Evolutionary conservation across 2,797 vertebrate genomes (phyloP), one percentile per base, ranked within the genome.

Genomic region (Hypotaenidia okinawae): DNA sequence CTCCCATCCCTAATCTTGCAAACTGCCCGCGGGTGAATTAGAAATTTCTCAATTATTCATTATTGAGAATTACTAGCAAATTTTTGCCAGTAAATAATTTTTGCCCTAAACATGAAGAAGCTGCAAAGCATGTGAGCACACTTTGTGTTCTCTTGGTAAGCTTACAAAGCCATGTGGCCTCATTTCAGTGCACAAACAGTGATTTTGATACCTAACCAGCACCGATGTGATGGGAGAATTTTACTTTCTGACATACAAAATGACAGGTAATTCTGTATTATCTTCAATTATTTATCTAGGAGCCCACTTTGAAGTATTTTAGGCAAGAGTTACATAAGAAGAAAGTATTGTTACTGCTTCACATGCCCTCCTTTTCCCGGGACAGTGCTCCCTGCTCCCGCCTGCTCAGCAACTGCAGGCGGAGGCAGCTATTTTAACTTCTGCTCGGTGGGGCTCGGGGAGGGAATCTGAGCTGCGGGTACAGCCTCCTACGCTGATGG

Each of bases 251-350:
- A 89, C 87, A 72, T 25, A 39, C 37, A 52, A 77, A 95, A 89
- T 96, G 41, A 87, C 88, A 95, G 90, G 54, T 85, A 78, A 92
- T 93, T 94, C 88, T 68, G 57, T 27, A 64, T 92, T 83, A 90
- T 66, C 88, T 90, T 97, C 82, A 90, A 87, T 97, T 96, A 97
- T 96, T 96, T 94, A 96, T 87, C 88, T 70, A n/a, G 0, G 10
- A 94, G 68, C 95, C 93, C 81, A 95, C 96, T 94, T 92, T 64
- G 81, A 92, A 93, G 81, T 97, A 95, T 97, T 97, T 95, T 89
- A 89, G 89, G 94, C 70, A 74, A n/a, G 93, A 87, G 81, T 97
- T 97, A 93, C 84, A 77, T 95, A 97, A 97, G 94, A 89, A 61
- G 59, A n/a, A 64, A 69, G 91, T 21, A 89, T 83, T 96, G 94